Base-by-base conservation (phyloP, 2,888 invertebrate genomes). In the Yponomeuta plumbellus region DNA sequence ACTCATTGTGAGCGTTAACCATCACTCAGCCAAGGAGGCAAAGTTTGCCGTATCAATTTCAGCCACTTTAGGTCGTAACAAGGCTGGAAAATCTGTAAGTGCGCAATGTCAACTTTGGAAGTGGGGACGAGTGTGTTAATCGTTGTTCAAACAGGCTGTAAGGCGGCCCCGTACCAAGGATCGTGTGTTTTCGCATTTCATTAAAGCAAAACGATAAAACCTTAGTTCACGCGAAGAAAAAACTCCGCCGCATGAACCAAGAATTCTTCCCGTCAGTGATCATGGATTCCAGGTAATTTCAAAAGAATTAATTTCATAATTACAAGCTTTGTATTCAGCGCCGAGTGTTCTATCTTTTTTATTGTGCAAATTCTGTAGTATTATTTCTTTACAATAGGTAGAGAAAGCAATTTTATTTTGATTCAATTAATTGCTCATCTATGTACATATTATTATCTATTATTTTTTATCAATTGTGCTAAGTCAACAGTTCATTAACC, bases 41-140 rank as follows among this genome's bases (percentile, higher is more conserved):
- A 70, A 79, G 82, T 84, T 82, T 80, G 76, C 80, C 72, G 67
- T 80, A 84, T 75, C 81, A 80, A 83, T 86, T 84, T 80, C 73
- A 79, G 75, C 75, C 76, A 71, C 73, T 68, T 68, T 69, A 72
- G 73, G 11, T 59, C 23, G 44, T n/a, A 58, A 61, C 66, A 86
- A 88, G 85, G 86, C 85, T 86, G 80, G 81, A 84, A 83, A 86
- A 84, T 84, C 83, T 74, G 81, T 84, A 83, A 85, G 86, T 86
- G 86, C 80, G 86, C 83, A 86, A 88, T 89, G 88, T 87, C 85
- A 84, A 86, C 86, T 85, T 84, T 83, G 80, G 80, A 71, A 80
- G 83, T 81, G 80, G 83, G 82, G 80, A 84, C 83, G 80, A 84
- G 78, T 73, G 77, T 84, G 88, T 77, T 90, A 90, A 90, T 89